Percentiles rank a stretch among this genome's conserved stretches.
These are phyloP conservation scores for Globicephala melas DNA, from an alignment of 2,113 vertebrate species.

Conservation along the genomic window DNA sequence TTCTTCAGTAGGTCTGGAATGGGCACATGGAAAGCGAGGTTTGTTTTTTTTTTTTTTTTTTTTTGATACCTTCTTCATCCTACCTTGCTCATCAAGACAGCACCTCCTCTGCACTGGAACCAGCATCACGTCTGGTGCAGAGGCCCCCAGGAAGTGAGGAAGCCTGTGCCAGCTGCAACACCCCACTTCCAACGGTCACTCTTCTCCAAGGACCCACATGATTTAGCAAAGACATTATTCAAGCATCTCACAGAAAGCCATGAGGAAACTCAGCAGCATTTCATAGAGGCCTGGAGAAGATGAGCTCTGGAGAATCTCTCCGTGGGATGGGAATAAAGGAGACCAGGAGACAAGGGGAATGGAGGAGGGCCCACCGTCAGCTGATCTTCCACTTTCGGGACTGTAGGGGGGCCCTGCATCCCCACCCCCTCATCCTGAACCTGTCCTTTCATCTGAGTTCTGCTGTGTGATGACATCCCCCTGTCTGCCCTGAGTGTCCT, in stretches of 20 bases:
- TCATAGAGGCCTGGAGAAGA: neutral
- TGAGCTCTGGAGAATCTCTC: neutral
- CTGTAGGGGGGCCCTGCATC: neutral
- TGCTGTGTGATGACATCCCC: no score
- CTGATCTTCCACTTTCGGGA: accelerated
- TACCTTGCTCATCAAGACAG: neutral
- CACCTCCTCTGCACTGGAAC: neutral
- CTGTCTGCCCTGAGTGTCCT: no score
- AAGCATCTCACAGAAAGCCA: neutral
- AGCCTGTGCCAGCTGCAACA: no score
- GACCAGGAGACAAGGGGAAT: accelerated
- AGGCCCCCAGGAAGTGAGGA: neutral
- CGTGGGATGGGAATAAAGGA: accelerated
- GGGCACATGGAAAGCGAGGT: no score
- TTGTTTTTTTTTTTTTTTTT: no score
- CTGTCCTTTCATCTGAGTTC: neutral
- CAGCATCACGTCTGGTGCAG: neutral
- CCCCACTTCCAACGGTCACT: no score
- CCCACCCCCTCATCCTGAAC: no score
- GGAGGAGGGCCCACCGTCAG: accelerated
- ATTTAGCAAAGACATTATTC: no score
- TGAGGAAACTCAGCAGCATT: accelerated
- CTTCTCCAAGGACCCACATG: no score
- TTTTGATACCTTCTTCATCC: no score
- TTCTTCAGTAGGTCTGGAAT: accelerated